Conservation (phyloP, 2,113 vertebrate genomes). For the Meles meles region DNA sequence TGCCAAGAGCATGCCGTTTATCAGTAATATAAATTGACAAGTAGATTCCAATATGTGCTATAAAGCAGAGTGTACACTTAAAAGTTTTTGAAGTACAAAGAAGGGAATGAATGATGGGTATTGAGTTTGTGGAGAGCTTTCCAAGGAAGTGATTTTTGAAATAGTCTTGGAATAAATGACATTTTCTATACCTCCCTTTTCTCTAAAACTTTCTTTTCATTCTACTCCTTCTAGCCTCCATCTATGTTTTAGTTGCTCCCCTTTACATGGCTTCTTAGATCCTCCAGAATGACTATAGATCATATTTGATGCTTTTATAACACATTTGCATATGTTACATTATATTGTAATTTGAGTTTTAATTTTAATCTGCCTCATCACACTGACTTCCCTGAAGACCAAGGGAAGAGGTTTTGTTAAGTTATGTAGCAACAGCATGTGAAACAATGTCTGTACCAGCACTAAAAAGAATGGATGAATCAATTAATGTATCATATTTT, state of each 20-base stretch:
- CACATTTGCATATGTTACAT: not conserved
- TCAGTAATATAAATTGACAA: not conserved
- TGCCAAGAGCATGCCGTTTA: not conserved
- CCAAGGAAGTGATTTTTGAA: not conserved
- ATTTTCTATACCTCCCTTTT: accelerated
- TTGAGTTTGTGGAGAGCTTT: not conserved
- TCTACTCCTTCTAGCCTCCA: not conserved
- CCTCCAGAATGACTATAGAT: not conserved
- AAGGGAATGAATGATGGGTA: not conserved
- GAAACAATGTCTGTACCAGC: not conserved
- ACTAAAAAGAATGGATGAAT: not conserved
- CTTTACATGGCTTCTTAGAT: not conserved
- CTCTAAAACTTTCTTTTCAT: not conserved
- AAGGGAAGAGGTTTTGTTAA: not conserved
- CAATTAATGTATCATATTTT: not conserved
- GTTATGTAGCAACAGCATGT: not conserved
- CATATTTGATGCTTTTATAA: not conserved
- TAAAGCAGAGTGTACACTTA: not conserved
- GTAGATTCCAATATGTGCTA: not conserved
- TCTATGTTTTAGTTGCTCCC: not conserved
- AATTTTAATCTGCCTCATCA: not conserved
- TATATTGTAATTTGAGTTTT: not conserved
- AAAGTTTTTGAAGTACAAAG: not conserved
- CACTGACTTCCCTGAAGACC: not conserved
- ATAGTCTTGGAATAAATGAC: not conserved